Base-by-base conservation (phyloP, 2,113 vertebrate species). In the Melanocharis versteri region DNA sequence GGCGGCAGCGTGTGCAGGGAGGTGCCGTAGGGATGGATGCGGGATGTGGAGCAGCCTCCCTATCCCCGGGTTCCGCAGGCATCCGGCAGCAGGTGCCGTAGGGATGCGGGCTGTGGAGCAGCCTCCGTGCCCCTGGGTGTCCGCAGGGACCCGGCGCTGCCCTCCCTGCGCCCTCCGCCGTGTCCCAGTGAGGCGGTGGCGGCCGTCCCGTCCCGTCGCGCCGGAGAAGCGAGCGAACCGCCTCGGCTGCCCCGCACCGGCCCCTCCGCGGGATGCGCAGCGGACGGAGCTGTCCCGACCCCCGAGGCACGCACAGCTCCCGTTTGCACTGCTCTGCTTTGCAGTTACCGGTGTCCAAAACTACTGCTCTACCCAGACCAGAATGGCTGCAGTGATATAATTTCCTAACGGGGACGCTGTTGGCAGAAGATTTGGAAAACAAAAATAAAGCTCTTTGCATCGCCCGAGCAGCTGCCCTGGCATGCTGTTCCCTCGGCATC, bases 241-340 rank as follows among this genome's bases (percentile, higher is more conserved):
- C 16, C 45, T 3, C 24, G 35, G 44, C 30, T 9, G 53, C 8
- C n/a, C n/a, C 51, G 16, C n/a, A 13, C 10, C n/a, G 42, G 17
- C 21, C 33, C 28, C 40, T 4, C 10, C 4, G 33, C 22, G 40
- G 48, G 16, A 5, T 1, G 30, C 4, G 51, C 71, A 10, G 61
- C 16, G 26, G 4, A 6, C 4, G 28, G 40, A 54, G 40, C 56
- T 21, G 48, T 17, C 48, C 40, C 45, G 0, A 4, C 0, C 3
- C 10, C 31, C 0, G 1, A 1, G 40, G 28, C 18, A 3, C 13
- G 37, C 48, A 2, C 12, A 7, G 58, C 51, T 16, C 28, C 1
- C 3, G 45, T 5, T 2, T 5, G 28, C 73, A 0, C 8, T 9
- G 73, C 64, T 69, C 54, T 8, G 47, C 62, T 28, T 10, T 48